A percentile compares a stretch with the other conserved stretches of the same genome.
Evolutionary conservation across 1,140 invertebrate species (phyloP).

Genomic region (Drosophila ambigua): DNA sequence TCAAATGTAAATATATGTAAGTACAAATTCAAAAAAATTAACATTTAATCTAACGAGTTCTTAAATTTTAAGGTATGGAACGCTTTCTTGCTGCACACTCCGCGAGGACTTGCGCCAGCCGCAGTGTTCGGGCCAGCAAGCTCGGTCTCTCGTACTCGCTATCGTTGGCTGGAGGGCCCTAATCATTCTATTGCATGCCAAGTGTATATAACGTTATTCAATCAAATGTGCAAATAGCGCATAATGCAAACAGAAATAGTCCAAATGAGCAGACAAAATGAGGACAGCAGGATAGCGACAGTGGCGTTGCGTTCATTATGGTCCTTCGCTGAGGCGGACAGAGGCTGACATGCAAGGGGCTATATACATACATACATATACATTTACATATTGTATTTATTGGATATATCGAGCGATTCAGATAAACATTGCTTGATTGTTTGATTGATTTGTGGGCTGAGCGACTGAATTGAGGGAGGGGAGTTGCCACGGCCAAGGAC

Average conservation of each 20-base stretch:
- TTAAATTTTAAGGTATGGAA: background rate
- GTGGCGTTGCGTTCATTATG: constrained; percentile 30
- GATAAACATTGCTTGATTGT: constrained; percentile 55
- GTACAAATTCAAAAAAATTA: no score
- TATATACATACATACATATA: no score
- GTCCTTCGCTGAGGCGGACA: no score
- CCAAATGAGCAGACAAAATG: constrained; percentile 46
- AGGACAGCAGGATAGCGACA: background rate
- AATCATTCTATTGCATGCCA: constrained; percentile 76
- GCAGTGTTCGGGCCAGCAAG: no score
- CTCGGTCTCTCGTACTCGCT: background rate
- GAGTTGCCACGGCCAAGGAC: constrained; percentile 44
- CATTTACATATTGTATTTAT: constrained; percentile 50
- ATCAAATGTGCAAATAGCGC: constrained; percentile 60
- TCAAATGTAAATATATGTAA: no score
- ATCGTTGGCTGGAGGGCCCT: constrained; percentile 4
- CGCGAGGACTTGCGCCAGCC: no score
- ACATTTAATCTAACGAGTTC: background rate
- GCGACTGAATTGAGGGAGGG: constrained; percentile 38
- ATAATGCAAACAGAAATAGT: constrained; percentile 46
- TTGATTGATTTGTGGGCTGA: constrained; percentile 27
- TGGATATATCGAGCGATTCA: constrained; percentile 46
- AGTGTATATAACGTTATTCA: constrained; percentile 68
- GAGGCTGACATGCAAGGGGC: no score
- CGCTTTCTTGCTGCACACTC: no score